Evolutionary conservation across 1,140 invertebrate species (phyloP).

Genomic region (Drosophila melanica): DNA sequence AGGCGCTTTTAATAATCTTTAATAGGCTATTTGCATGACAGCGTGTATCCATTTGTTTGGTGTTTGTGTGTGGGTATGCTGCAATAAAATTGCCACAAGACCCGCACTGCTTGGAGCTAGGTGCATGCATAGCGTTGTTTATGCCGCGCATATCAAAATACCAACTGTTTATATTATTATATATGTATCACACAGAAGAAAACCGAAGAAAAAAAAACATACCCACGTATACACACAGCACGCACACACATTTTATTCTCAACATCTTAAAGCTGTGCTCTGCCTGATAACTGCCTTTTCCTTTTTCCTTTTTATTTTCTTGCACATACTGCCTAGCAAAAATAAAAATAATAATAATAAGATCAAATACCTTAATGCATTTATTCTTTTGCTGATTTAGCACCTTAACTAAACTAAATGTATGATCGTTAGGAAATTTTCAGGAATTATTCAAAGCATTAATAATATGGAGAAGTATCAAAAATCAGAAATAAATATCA

Average conservation of each 20-base stretch:
- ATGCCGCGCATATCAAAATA: constrained; percentile 62
- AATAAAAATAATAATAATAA: constrained; percentile 7
- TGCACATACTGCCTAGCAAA: background rate
- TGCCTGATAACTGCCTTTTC: constrained; percentile 13
- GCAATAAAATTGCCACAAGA: constrained; percentile 49
- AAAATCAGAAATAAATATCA: too few species aligned
- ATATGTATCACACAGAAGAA: constrained; percentile 19
- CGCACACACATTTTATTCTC: constrained; percentile 25
- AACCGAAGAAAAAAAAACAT: background rate
- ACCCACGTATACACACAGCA: background rate
- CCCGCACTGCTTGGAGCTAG: constrained; percentile 38
- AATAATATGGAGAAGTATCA: too few species aligned
- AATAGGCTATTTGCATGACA: constrained; percentile 54
- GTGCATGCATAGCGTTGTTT: constrained; percentile 30
- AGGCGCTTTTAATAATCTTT: constrained; percentile 79
- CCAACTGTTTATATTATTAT: constrained; percentile 40
- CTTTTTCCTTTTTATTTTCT: constrained; percentile 19
- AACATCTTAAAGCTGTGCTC: constrained; percentile 27
- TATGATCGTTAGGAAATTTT: too few species aligned
- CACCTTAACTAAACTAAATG: too few species aligned
- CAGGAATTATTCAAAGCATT: too few species aligned
- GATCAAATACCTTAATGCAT: background rate
- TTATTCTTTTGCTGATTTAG: constrained; percentile 23
- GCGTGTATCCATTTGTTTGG: constrained; percentile 19
- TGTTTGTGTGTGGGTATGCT: constrained; percentile 32